A percentile compares a stretch with the other conserved stretches of the same genome.
These are phyloP conservation scores for Scaptodrosophila latifasciaeformis DNA, from an alignment of 2,888 invertebrate species.

Conservation along the genomic window DNA sequence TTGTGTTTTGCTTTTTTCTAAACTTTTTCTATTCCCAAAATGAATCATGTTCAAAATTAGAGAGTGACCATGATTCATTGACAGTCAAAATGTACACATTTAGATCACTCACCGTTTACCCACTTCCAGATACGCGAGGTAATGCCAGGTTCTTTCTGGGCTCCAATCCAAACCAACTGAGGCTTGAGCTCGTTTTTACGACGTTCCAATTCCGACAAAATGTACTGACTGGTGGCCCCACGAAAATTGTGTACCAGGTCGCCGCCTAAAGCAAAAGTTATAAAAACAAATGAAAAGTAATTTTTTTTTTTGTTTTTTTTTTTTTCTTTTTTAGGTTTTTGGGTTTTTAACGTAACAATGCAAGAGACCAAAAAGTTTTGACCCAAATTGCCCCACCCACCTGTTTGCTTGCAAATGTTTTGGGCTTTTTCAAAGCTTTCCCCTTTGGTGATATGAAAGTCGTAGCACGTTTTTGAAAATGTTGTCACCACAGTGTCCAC, in stretches of 20 bases:
- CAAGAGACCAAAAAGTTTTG: neutral
- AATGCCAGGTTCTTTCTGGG: conserved; percentile 89
- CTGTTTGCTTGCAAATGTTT: conserved; percentile 83
- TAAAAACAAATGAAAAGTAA: neutral
- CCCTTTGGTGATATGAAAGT: conserved; percentile 88
- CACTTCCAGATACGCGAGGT: conserved; percentile 91
- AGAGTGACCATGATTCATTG: too few relatives aligned
- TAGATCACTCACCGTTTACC: conserved; percentile 87
- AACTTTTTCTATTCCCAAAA: too few relatives aligned
- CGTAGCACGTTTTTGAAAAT: conserved; percentile 91
- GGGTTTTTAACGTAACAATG: neutral
- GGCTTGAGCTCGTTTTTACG: conserved; percentile 87
- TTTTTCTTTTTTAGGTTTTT: conserved; percentile 1
- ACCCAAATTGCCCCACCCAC: conserved; percentile 75
- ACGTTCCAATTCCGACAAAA: conserved; percentile 87
- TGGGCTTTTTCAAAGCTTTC: conserved; percentile 89
- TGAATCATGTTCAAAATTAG: too few relatives aligned
- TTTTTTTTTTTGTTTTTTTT: too few relatives aligned
- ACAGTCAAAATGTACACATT: too few relatives aligned
- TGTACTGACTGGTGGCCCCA: conserved; percentile 74
- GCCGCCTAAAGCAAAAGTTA: conserved; percentile 60
- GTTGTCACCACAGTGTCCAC: conserved; percentile 89
- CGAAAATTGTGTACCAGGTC: conserved; percentile 74
- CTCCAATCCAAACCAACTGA: conserved; percentile 93
- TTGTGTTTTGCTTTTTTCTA: too few relatives aligned